A percentile compares a stretch with the other conserved stretches of the same genome.
phyloP scores from a whole-genome alignment of 2,888 invertebrate genomes.

The Synanthedon myopaeformis region DNA sequence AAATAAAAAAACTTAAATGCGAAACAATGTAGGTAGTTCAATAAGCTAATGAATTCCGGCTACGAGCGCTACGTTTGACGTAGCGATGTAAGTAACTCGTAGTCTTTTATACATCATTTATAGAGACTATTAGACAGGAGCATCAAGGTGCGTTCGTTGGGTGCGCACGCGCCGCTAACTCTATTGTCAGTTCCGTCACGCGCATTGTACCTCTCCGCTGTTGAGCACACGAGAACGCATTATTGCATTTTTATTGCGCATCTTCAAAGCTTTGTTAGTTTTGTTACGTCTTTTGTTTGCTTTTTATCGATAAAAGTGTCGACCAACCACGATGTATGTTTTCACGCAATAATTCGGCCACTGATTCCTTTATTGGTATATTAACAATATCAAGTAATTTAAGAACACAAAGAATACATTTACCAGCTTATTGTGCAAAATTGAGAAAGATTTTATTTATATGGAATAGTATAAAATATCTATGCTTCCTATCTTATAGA shows the following conservation, averaged over 20 bases:
- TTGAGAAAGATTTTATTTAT: too few species aligned
- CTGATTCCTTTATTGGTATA: conserved; percentile 35
- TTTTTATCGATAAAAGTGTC: conserved; percentile 51
- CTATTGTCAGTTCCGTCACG: conserved; percentile 59
- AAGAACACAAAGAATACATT: too few species aligned
- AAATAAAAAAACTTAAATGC: too few species aligned
- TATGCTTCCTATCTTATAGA: too few species aligned
- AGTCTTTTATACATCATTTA: conserved; percentile 1
- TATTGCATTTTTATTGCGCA: conserved; percentile 66
- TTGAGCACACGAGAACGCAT: conserved; percentile 44
- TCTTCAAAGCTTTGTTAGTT: conserved; percentile 63
- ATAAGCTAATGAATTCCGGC: neutral
- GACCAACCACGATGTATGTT: conserved; percentile 51
- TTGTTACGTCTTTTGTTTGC: conserved; percentile 48
- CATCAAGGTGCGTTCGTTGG: conserved; percentile 38
- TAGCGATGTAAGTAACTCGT: conserved; percentile 4
- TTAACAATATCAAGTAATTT: neutral
- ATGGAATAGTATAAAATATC: too few species aligned
- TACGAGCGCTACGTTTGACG: neutral
- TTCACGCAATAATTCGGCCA: conserved; percentile 56
- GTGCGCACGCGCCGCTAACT: conserved; percentile 52
- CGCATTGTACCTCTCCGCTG: conserved; percentile 36
- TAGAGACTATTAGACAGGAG: conserved; percentile 7
- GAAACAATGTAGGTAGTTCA: too few species aligned
- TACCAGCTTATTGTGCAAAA: too few species aligned